Conservation (phyloP, 2,797 vertebrate species). For the Esox masquinongy region DNA sequence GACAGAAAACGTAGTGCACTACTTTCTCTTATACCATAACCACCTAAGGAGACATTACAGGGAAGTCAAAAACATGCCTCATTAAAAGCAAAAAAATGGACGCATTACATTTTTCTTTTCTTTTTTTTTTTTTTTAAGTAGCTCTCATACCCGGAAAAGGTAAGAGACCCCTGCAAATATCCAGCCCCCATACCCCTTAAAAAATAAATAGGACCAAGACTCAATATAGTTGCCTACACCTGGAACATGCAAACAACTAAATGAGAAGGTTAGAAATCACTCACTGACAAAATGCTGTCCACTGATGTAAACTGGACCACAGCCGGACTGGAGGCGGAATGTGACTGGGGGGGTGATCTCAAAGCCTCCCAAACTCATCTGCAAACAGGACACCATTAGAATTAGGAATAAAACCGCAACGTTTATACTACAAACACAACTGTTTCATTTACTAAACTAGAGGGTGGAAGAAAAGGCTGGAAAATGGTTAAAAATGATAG, state of each 20-base stretch:
- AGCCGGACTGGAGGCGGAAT: conserved; percentile 78
- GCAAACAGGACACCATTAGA: neutral
- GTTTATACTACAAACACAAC: neutral
- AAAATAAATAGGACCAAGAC: no score
- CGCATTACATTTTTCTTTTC: no score
- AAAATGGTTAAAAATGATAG: neutral
- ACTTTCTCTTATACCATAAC: no score
- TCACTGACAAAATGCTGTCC: conserved; percentile 84
- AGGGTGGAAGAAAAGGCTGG: neutral
- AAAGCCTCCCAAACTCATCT: conserved; percentile 81
- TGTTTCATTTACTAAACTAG: neutral
- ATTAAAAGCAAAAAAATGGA: no score
- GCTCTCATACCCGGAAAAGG: no score
- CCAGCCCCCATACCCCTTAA: no score
- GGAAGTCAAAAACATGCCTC: no score
- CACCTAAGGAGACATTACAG: no score
- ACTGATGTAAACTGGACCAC: conserved; percentile 80
- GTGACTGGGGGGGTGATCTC: conserved; percentile 81
- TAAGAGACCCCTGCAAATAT: no score
- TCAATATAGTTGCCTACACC: no score
- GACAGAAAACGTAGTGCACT: no score
- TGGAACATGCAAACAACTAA: neutral
- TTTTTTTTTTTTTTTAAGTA: no score
- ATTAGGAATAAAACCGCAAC: neutral
- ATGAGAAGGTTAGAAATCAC: conserved; percentile 38